phyloP scores from a whole-genome alignment of 2,888 invertebrate species.

The Laothoe populi region DNA sequence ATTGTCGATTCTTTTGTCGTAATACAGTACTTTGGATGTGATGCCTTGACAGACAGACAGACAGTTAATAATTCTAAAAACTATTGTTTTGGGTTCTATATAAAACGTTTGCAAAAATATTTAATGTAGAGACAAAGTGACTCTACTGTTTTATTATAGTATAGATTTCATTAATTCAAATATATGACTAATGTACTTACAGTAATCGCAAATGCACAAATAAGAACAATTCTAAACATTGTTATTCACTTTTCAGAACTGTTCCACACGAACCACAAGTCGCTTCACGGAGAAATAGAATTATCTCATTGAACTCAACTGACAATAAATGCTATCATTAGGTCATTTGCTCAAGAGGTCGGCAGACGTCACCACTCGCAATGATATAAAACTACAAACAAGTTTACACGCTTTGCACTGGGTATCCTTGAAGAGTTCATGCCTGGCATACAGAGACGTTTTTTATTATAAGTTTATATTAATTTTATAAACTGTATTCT shows the following conservation, averaged over 20 bases:
- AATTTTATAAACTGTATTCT: too few species aligned
- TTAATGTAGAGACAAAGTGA: too few species aligned
- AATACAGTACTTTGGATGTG: too few species aligned
- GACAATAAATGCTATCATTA: constrained; percentile 8
- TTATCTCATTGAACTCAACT: constrained; percentile 10
- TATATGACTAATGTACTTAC: neutral
- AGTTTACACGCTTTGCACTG: neutral
- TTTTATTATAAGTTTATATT: neutral
- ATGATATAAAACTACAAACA: neutral
- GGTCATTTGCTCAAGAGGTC: constrained; percentile 6
- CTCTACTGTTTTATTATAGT: too few species aligned
- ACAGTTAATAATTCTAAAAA: too few species aligned
- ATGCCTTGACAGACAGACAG: too few species aligned
- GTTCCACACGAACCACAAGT: neutral
- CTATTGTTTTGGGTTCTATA: too few species aligned
- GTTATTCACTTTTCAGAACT: neutral
- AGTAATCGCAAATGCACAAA: neutral
- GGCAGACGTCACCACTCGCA: neutral
- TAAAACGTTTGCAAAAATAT: too few species aligned
- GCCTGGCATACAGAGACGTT: neutral
- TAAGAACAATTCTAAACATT: neutral
- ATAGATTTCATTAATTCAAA: too few species aligned
- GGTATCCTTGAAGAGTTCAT: neutral
- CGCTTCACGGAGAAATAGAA: neutral
- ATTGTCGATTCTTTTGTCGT: too few species aligned